Base-by-base conservation (phyloP, 1,140 invertebrate genomes). In the Gryon sp. region DNA sequence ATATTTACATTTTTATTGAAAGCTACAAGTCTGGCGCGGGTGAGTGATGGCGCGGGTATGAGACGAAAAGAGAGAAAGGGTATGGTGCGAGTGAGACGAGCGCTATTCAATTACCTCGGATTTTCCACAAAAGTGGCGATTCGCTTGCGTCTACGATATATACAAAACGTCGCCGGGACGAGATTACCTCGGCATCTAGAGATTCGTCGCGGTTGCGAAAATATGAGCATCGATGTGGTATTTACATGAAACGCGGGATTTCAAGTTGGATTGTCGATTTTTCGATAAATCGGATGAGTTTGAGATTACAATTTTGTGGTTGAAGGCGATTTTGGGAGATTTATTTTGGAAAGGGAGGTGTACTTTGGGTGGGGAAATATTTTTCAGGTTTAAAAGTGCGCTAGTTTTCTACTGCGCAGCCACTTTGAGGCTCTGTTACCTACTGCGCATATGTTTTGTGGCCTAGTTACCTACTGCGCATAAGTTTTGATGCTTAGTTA, bases 1-100 rank as follows among this genome's bases (percentile, higher is more conserved):
- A 87, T 88, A 88, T 88, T 88, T 88, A 88, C 87, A 88, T 88
- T 88, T 88, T 88, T 88, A 88, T 88, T 87, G 86, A 88, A 88
- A 87, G 86, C 85, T 87, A 87, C 83, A 86, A 86, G 86, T 86
- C 84, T 85, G 81, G 79, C 80, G 82, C 76, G 68, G n/a, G 81
- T 87, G 86, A 86, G 84, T 82, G 86, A 87, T 85, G 83, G 83
- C 65, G 80, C 69, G 79, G 69, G 83, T 79, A 69, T 76, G 75
- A 59, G 74, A 69, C 34, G 66, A 62, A 24, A 63, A 75, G 57
- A 36, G 77, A 50, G n/a, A n/a, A n/a, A n/a, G 26, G 48, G 16
- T 16, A 46, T 43, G 65, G 28, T 60, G 46, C 52, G 75, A 59
- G 62, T 36, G 69, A 65, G 72, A 24, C 26, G 15, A 30, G n/a